Evolutionary conservation across 2,888 invertebrate genomes (phyloP).

Genomic region (Plebejus melissa): DNA sequence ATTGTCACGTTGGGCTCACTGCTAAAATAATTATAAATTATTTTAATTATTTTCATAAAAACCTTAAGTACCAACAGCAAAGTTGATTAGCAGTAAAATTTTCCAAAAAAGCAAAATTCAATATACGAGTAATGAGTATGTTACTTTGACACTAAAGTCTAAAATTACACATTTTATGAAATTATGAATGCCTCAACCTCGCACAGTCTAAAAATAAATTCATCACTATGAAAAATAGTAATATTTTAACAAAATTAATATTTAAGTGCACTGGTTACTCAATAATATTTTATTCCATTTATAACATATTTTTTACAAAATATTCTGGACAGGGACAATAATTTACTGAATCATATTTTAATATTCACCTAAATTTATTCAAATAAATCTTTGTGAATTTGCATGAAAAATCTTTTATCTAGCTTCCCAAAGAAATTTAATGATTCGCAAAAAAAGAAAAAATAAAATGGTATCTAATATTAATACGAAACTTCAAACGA

Average conservation of each 20-base stretch:
- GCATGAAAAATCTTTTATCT: neutral
- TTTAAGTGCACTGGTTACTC: neutral
- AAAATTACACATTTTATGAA: neutral
- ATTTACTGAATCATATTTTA: no score
- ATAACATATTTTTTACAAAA: neutral
- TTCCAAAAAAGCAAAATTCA: neutral
- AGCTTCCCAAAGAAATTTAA: neutral
- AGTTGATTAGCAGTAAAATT: neutral
- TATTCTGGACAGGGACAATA: neutral
- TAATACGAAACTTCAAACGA: neutral
- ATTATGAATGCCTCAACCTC: neutral
- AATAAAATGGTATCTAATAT: slow-evolving; percentile 2
- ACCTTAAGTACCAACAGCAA: no score
- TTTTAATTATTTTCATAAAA: no score
- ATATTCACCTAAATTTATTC: no score
- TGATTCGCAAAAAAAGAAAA: neutral
- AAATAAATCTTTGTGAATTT: neutral
- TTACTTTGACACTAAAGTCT: neutral
- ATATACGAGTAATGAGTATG: neutral
- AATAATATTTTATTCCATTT: neutral
- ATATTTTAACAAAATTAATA: neutral
- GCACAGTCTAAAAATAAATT: neutral
- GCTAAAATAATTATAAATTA: no score
- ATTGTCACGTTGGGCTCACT: no score
- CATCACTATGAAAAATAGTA: neutral